Percentiles rank a stretch among this genome's conserved stretches.
These are phyloP conservation scores for Cnemophilus loriae DNA, from an alignment of 2,113 vertebrate genomes.

Conservation along the genomic window DNA sequence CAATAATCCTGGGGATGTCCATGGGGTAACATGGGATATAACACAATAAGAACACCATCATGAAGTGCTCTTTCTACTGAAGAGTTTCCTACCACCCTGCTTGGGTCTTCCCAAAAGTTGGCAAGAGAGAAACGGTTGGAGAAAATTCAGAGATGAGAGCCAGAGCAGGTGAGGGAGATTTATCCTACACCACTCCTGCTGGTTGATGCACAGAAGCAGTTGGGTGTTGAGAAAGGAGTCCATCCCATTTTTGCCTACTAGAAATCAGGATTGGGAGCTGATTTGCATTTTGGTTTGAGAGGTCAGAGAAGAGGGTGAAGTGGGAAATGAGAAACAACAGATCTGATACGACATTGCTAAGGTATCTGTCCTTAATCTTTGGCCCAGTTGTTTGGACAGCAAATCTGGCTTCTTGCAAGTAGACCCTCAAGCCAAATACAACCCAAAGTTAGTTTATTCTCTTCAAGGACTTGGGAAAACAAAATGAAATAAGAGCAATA, in stretches of 20 bases:
- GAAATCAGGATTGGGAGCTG: neutral
- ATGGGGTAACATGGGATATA: neutral
- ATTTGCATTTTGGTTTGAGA: neutral
- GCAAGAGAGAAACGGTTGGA: neutral
- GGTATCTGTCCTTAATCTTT: neutral
- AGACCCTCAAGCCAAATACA: neutral
- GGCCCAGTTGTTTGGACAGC: neutral
- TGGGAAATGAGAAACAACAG: neutral
- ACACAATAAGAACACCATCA: neutral
- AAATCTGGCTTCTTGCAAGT: neutral
- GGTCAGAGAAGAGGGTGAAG: neutral
- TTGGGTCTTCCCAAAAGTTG: neutral
- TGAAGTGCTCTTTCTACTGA: neutral
- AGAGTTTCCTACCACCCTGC: neutral
- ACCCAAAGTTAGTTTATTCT: neutral
- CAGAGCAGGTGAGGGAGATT: neutral
- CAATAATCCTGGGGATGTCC: neutral
- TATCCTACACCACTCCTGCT: neutral
- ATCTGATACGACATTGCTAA: neutral
- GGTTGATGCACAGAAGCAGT: neutral
- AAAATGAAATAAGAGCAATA: neutral
- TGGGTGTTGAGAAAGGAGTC: neutral
- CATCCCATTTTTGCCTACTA: neutral
- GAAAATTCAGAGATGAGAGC: neutral
- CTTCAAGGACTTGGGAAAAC: neutral